Evolutionary conservation across 2,113 vertebrate genomes (phyloP), one percentile per base, ranked within the genome.

Genomic region (Nannospalax galili): DNA sequence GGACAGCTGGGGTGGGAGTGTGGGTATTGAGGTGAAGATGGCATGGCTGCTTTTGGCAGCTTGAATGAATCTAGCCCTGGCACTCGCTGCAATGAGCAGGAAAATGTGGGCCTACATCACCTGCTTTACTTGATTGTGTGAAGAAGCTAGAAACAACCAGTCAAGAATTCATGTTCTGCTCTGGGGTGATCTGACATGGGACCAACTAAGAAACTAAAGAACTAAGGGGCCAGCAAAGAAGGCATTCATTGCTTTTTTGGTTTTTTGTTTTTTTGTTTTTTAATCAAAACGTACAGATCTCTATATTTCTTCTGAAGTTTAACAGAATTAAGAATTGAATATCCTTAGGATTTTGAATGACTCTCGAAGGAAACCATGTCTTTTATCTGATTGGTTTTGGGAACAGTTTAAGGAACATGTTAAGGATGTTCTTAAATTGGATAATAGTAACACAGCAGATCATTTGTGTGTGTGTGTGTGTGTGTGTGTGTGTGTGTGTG

Each of bases 351-450:
- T 86, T 95, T 84, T 78, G 40, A 85, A 79, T 77, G 32, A 5
- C 60, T 88, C 20, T 84, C 69, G n/a, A 86, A 87, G 81, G 90
- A 93, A 87, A 84, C 24, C 3, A 3, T 72, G 11, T 80, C 22
- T 88, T 93, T 77, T 74, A 58, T 84, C 62, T 74, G 42, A 56
- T 85, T 91, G 64, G 28, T 89, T 94, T 84, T 74, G 56, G 62
- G 28, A 42, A 88, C 8, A 58, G 15, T 37, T 75, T 90, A 88
- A 78, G 69, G 69, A 93, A 11, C n/a, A 80, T 45, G 17, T 84
- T 90, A 75, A 48, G 3, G 14, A 42, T 64, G 35, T 69, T 5
- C 88, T 89, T 35, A 60, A 30, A 86, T 9, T 85, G 79, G 17
- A 6, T 40, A n/a, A 24, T 19, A 90, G 22, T 72, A 90, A 72